Base-by-base conservation (phyloP, 37 sponge, comb jelly and placozoan genomes). In the Cliona cf. orientalis region DNA sequence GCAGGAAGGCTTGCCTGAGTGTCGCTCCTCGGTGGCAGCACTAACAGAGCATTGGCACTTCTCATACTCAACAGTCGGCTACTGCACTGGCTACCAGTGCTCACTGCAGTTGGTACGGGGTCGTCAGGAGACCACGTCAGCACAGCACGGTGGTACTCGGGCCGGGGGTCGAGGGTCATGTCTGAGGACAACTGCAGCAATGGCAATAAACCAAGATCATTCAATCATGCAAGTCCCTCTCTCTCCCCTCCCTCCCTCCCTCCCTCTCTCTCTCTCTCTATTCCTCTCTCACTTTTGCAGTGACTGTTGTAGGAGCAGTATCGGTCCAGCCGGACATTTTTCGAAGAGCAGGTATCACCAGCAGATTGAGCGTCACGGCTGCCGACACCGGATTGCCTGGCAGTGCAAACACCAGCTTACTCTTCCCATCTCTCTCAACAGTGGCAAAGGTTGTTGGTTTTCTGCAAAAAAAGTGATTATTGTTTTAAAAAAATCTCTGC, bases 321-420 rank as follows among this genome's bases (percentile, higher is more conserved):
- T 86, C 49, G 2, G 34, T 61, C 55, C 65, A 65, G 2, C 95
- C 95, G 23, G 96, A 72, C 87, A 97, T 86, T 42, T 89, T 89
- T 58, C 80, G 66, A 45, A 99, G 84, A 45, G 94, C 91, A 1
- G 95, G 97, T 41, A 94, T 62, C 39, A 95, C 95, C 90, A 99
- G 97, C 58, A 99, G 71, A 29, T 94, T 72, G 72, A 92, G 91
- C 0, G 97, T 99, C 28, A 97, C 99, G 36, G 87, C 86, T 33
- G 93, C 85, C 2, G 97, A 97, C 66, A 97, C 99, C 36, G 99
- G 99, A 76, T 99, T 99, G 40, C 98, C 96, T 96, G 99, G 99
- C 5, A 99, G 86, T 56, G 93, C 90, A 80, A 99, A 99, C 28
- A 95, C 74, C 36, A 97, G 83, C 80, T 93, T 93, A 40, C 23